These are phyloP conservation scores for Creontiades dilutus DNA, from an alignment of 2,888 invertebrate species.

Conservation along the genomic window DNA sequence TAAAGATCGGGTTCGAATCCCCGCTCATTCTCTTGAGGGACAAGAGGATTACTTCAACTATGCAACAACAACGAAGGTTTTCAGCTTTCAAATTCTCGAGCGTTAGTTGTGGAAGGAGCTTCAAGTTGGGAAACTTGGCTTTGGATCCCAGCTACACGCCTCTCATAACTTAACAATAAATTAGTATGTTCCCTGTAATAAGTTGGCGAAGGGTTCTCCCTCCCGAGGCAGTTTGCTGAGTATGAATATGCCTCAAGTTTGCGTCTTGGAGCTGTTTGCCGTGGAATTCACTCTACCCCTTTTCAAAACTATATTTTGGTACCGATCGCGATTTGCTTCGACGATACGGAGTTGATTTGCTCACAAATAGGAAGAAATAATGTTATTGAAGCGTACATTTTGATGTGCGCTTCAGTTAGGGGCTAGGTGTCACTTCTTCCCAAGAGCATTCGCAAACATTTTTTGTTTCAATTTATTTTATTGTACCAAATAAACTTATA, in stretches of 20 bases:
- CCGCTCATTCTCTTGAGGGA: not conserved
- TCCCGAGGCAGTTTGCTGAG: constrained; percentile 33
- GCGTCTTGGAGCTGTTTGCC: not conserved
- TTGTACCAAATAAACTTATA: too few relatives aligned
- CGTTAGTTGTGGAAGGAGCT: not conserved
- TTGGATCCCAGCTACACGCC: constrained; percentile 15
- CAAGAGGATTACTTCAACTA: not conserved
- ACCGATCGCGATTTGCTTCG: too few relatives aligned
- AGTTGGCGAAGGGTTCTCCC: constrained; percentile 31
- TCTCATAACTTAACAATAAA: constrained; percentile 58
- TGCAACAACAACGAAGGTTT: not conserved
- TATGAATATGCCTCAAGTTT: constrained; percentile 54
- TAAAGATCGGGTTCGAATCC: too few relatives aligned
- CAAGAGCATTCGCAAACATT: too few relatives aligned
- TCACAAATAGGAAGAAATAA: too few relatives aligned
- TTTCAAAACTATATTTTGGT: not conserved
- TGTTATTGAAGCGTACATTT: too few relatives aligned
- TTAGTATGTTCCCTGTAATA: constrained; percentile 55
- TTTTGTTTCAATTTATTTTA: too few relatives aligned
- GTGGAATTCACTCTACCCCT: not conserved
- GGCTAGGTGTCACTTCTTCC: too few relatives aligned
- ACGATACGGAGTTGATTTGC: too few relatives aligned
- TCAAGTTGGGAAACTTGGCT: constrained; percentile 8
- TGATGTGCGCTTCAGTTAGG: too few relatives aligned
- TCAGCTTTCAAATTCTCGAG: constrained; percentile 7